Evolutionary conservation across 1,140 invertebrate species (phyloP).

Genomic region (Homarus americanus): DNA sequence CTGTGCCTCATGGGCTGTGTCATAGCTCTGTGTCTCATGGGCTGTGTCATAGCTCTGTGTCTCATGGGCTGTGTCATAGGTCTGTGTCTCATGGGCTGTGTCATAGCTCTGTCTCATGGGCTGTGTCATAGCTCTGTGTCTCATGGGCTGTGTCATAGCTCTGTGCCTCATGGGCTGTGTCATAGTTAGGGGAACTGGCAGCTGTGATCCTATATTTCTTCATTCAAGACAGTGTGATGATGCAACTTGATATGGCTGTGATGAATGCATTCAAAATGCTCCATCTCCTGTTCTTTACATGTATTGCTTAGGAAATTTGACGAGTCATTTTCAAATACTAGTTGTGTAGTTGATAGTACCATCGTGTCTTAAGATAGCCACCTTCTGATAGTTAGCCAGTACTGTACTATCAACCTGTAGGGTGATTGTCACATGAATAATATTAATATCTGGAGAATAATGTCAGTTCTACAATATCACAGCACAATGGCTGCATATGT

Average conservation of each 20-base stretch:
- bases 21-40: not conserved
- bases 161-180: not conserved
- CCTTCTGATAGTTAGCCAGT: not conserved
- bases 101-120: not conserved
- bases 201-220: constrained; percentile 5
- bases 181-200: not conserved
- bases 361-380: not conserved
- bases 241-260: constrained; percentile 65
- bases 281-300: constrained; percentile 35
- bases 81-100: not conserved
- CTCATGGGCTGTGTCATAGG: too few species aligned
- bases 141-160: not conserved
- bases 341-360: not conserved
- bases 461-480: too few species aligned
- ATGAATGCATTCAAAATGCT: constrained; percentile 63
- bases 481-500: too few species aligned
- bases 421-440: not conserved
- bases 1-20: too few species aligned
- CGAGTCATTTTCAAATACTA: not conserved
- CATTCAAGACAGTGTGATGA: constrained; percentile 42
- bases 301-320: constrained; percentile 1
- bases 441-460: not conserved
- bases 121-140: not conserved
- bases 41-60: not conserved
- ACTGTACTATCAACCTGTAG: not conserved